Conservation (phyloP, 2,113 vertebrate genomes). For the Microtus oregoni region DNA sequence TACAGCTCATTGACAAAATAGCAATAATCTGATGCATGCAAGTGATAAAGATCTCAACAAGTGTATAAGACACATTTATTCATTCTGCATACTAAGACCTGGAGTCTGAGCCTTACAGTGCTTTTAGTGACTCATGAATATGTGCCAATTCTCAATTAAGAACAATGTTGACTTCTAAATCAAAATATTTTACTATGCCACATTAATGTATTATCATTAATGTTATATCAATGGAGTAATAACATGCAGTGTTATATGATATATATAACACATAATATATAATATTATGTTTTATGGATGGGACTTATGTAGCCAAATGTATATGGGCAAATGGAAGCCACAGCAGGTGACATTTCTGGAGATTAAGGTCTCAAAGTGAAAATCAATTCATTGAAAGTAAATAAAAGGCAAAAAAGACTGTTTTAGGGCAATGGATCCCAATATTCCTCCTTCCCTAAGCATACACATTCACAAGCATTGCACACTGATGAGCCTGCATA, state of each 20-base stretch:
- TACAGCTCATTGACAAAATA: neutral
- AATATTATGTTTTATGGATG: neutral
- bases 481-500: fast-evolving
- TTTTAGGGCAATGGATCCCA: neutral
- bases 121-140: neutral
- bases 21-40: neutral
- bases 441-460: neutral
- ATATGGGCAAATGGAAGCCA: neutral
- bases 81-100: no score
- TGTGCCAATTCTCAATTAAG: neutral
- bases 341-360: neutral
- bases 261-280: no score
- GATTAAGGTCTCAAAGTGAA: neutral
- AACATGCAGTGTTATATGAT: neutral
- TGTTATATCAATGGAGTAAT: neutral
- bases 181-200: neutral
- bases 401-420: neutral
- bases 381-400: constrained; percentile 14
- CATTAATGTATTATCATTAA: neutral
- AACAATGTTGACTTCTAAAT: neutral
- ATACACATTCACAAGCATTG: neutral
- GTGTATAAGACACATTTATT: neutral
- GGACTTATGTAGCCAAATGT: neutral
- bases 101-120: neutral
- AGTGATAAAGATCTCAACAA: neutral